A percentile compares a stretch with the other conserved stretches of the same genome.
These are phyloP conservation scores for Elephas maximus DNA, from an alignment of 2,113 vertebrate species.

Conservation along the genomic window DNA sequence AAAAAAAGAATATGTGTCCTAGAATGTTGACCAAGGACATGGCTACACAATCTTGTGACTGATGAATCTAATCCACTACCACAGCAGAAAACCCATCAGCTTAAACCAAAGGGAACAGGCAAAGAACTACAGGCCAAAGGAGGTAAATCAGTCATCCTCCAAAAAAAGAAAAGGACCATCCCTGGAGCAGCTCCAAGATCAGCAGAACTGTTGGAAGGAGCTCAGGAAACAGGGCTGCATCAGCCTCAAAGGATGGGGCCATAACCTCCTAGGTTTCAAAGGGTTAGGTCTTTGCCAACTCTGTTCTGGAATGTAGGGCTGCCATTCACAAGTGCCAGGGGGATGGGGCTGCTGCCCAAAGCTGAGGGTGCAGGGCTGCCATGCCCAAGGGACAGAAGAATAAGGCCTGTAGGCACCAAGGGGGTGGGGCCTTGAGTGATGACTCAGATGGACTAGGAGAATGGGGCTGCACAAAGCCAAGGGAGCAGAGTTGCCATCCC, in stretches of 20 bases:
- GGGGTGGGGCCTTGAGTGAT: not conserved
- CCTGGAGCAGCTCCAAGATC: not conserved
- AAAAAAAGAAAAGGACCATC: not conserved
- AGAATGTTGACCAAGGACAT: too few relatives aligned
- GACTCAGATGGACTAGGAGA: not conserved
- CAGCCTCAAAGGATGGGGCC: not conserved
- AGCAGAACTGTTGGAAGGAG: not conserved
- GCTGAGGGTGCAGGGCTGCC: too few relatives aligned
- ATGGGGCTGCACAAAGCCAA: not conserved
- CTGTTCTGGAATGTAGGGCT: not conserved
- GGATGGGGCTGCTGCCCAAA: too few relatives aligned
- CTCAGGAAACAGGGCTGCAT: not conserved
- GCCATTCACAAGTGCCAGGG: not conserved
- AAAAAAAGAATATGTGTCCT: not conserved
- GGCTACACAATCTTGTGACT: too few relatives aligned
- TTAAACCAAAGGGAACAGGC: too few relatives aligned
- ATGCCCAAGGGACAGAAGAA: too few relatives aligned
- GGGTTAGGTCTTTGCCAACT: not conserved
- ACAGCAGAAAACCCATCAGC: too few relatives aligned
- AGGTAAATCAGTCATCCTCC: not conserved
- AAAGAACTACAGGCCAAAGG: not conserved
- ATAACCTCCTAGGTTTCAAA: not conserved
- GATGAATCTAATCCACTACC: too few relatives aligned
- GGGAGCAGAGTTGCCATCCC: not conserved
- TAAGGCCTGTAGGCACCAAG: not conserved